Base-by-base conservation (phyloP, 2,113 vertebrate genomes). In the Spea bombifrons region DNA sequence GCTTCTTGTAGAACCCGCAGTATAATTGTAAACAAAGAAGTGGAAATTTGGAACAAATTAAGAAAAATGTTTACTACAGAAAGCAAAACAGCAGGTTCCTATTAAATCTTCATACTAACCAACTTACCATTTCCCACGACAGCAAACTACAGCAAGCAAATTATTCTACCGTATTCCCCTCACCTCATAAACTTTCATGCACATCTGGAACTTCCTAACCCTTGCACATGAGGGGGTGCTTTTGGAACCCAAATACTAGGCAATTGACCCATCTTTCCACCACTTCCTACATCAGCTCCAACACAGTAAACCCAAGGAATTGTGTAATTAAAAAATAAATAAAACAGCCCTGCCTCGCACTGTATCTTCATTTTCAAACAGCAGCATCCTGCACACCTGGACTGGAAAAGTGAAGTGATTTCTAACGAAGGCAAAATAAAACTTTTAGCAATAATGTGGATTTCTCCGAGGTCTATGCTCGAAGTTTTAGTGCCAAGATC, bases 11-110 rank as follows among this genome's bases (percentile, higher is more conserved):
- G 30, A 30, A 30, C 30, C 30, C 30, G 30, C 30, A 30, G 30
- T 30, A 30, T 30, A 30, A 30, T 30, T 30, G 2, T 30, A 30
- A 30, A 30, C 30, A 30, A 30, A 30, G 30, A 30, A 30, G 30
- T 30, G 30, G 50, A 52, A 52, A 52, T 52, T 52, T 52, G 50
- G 50, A 52, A 52, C 9, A 1, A 52, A 10, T 52, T 7, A 52
- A 52, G 9, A 52, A 52, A 52, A 52, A 52, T 52, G 50, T 52
- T 52, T 52, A 52, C 50, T 52, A 6, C 50, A 52, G 9, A 68
- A 80, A 88, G 74, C 78, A 81, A 76, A 30, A 85, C 85, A 86
- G 82, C 84, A 83, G 85, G 84, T 87, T 87, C 69, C 77, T 82
- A 87, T 85, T 87, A 86, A 82, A 45, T 75, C 81, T 74, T 66